Conservation (phyloP, 1,140 invertebrate genomes). For the Rhyacophila brunnea region DNA sequence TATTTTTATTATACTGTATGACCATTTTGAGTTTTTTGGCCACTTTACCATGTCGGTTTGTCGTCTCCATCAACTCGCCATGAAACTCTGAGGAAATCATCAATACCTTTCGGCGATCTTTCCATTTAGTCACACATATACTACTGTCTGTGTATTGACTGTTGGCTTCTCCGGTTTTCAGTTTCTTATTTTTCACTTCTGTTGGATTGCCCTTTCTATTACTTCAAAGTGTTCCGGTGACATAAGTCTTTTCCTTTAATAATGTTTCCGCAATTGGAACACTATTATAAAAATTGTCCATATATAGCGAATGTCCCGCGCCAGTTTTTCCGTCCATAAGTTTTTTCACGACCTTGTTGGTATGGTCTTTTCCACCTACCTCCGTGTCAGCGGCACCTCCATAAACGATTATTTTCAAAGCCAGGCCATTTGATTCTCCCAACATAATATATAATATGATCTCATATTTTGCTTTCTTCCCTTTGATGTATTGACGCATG, state of each 20-base stretch:
- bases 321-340: background rate
- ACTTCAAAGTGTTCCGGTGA: background rate
- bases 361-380: background rate
- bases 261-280: background rate
- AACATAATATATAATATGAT: background rate
- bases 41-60: background rate
- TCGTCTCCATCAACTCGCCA: too few relatives aligned
- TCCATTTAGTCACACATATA: background rate
- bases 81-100: background rate
- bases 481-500: background rate
- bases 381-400: background rate
- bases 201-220: background rate
- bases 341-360: background rate
- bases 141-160: background rate
- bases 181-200: background rate
- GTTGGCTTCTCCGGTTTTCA: background rate
- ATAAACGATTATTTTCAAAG: background rate
- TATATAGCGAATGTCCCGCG: background rate
- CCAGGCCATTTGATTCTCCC: background rate
- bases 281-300: background rate
- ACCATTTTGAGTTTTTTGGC: background rate
- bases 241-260: background rate
- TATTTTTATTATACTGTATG: background rate
- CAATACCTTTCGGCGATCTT: background rate
- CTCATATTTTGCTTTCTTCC: background rate